Evolutionary conservation across 1,140 invertebrate species (phyloP).

Genomic region (Harpegnathos saltator): DNA sequence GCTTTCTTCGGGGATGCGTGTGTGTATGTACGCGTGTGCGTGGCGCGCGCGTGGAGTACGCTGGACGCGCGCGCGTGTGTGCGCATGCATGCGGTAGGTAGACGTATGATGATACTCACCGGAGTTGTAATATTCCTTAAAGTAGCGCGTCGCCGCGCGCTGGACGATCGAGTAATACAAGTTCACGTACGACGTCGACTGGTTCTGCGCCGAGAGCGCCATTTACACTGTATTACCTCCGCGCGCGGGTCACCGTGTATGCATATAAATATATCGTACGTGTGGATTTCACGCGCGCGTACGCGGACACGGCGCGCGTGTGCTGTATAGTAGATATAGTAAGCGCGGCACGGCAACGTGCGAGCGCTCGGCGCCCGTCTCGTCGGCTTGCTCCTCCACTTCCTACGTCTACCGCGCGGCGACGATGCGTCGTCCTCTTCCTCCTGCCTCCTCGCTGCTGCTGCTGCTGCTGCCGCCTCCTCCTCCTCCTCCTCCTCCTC

Average conservation of each 20-base stretch:
- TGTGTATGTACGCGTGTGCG: not conserved
- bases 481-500: conserved; percentile 16
- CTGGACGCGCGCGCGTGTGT: not conserved
- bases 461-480: not conserved
- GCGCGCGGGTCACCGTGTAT: conserved; percentile 68
- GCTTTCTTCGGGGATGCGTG: not conserved
- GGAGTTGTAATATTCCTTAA: conserved; percentile 86
- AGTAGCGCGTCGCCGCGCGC: conserved; percentile 85
- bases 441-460: not conserved
- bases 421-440: conserved; percentile 56
- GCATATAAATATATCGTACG: conserved; percentile 64
- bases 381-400: conserved; percentile 43
- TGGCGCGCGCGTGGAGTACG: too few relatives aligned
- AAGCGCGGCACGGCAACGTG: conserved; percentile 66
- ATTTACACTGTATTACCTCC: conserved; percentile 83
- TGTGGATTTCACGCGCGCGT: conserved; percentile 66
- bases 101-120: conserved; percentile 81
- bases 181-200: conserved; percentile 86
- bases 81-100: not conserved
- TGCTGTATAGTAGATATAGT: conserved; percentile 44
- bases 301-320: conserved; percentile 56
- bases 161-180: conserved; percentile 86
- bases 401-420: conserved; percentile 37
- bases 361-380: conserved; percentile 68
- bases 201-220: conserved; percentile 86